phyloP scores from a whole-genome alignment of 2,888 invertebrate genomes.

The Incurvaria masculella region DNA sequence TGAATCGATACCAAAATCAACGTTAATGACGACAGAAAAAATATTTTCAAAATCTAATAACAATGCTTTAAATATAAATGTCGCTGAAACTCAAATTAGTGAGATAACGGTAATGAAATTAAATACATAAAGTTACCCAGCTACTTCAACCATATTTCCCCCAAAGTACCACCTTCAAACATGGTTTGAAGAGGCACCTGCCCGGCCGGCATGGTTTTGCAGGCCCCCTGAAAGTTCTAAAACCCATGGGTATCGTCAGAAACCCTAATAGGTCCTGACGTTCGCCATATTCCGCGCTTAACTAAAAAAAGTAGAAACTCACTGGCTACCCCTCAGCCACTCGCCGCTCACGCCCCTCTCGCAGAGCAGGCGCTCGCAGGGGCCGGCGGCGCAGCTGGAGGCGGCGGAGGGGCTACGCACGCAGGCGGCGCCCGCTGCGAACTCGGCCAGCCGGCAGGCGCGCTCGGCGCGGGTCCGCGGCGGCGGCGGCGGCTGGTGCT shows the following conservation, averaged over 20 bases:
- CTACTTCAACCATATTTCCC: background rate
- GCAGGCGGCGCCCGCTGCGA: constrained; percentile 25
- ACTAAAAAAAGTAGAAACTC: constrained; percentile 18
- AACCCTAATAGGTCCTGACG: too few species aligned
- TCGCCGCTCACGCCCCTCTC: constrained; percentile 26
- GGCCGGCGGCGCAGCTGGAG: background rate
- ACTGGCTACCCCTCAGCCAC: constrained; percentile 33
- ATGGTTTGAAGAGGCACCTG: too few species aligned
- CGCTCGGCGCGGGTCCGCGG: constrained; percentile 11
- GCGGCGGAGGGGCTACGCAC: background rate
- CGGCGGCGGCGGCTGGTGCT: constrained; percentile 15
- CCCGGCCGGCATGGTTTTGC: too few species aligned
- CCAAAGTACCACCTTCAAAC: too few species aligned
- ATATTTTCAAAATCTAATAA: constrained; percentile 7
- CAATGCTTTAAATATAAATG: constrained; percentile 2
- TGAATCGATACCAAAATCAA: background rate
- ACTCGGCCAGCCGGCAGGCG: constrained; percentile 29
- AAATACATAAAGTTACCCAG: background rate
- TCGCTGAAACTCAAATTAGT: too few species aligned
- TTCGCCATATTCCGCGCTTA: too few species aligned
- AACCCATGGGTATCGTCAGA: too few species aligned
- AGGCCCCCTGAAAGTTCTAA: too few species aligned
- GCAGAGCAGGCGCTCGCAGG: constrained; percentile 24
- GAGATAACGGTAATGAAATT: too few species aligned
- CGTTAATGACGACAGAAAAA: constrained; percentile 4